Evolutionary conservation across 2,888 invertebrate genomes (phyloP).

Genomic region (Microchrysa polita): DNA sequence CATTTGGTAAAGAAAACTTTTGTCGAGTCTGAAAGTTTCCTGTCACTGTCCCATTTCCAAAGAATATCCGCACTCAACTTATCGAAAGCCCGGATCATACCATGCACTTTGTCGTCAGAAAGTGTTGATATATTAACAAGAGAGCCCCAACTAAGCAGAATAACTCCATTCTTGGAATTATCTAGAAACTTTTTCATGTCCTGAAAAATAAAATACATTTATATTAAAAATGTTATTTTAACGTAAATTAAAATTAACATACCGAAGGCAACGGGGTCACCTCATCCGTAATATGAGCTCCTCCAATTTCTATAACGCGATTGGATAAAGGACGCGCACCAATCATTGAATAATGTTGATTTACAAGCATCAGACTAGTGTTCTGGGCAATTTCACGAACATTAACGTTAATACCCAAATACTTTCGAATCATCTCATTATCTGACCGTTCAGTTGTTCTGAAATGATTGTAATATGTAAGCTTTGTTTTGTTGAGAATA

Average conservation of each 20-base stretch:
- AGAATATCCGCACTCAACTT: slow-evolving; percentile 75
- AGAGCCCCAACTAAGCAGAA: slow-evolving; percentile 82
- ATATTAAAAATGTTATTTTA: too few relatives aligned
- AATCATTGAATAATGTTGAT: slow-evolving; percentile 64
- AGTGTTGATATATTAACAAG: slow-evolving; percentile 74
- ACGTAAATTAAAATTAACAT: not conserved
- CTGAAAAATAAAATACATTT: slow-evolving; percentile 58
- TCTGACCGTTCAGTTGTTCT: slow-evolving; percentile 53
- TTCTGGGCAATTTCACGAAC: slow-evolving; percentile 55
- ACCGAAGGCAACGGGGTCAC: not conserved
- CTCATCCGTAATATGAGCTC: slow-evolving; percentile 58
- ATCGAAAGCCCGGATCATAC: slow-evolving; percentile 71
- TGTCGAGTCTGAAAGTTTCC: slow-evolving; percentile 65
- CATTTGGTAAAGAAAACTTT: slow-evolving; percentile 69
- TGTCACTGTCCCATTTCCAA: slow-evolving; percentile 81
- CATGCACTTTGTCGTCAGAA: slow-evolving; percentile 68
- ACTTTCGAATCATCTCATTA: slow-evolving; percentile 54
- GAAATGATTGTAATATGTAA: too few relatives aligned
- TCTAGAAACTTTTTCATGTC: slow-evolving; percentile 73
- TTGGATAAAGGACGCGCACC: slow-evolving; percentile 61
- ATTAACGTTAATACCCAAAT: slow-evolving; percentile 66
- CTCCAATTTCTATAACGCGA: slow-evolving; percentile 64
- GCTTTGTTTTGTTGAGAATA: too few relatives aligned
- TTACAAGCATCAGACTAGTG: slow-evolving; percentile 59
- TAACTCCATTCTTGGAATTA: slow-evolving; percentile 72